Percentiles rank a stretch among this genome's conserved stretches.
These are phyloP conservation scores for Mesorhabditis spiculigera DNA, from an alignment of 2,888 invertebrate species.

Conservation along the genomic window DNA sequence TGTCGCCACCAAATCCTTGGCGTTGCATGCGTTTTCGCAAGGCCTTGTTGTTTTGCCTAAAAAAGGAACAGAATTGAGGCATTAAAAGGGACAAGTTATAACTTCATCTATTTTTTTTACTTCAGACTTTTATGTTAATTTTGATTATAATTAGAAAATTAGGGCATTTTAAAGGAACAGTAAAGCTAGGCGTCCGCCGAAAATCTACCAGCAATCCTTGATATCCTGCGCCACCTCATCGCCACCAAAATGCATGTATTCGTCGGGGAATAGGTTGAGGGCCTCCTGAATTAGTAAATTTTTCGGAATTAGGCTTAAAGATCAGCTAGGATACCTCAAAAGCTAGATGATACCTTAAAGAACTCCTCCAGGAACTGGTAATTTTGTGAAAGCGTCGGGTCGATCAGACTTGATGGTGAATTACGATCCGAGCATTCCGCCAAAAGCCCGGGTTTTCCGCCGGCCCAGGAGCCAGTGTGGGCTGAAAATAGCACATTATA, in stretches of 20 bases:
- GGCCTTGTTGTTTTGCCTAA: slow-evolving; percentile 20
- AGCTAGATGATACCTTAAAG: slow-evolving; percentile 60
- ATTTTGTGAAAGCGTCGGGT: slow-evolving; percentile 71
- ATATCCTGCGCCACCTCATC: slow-evolving; percentile 72
- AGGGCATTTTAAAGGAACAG: slow-evolving; percentile 62
- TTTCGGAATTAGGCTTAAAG: not conserved
- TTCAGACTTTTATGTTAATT: not conserved
- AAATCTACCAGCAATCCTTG: slow-evolving; percentile 63
- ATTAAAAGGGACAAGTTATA: too few species aligned
- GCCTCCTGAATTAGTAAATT: slow-evolving; percentile 65
- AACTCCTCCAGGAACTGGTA: slow-evolving; percentile 71
- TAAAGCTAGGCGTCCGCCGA: too few species aligned
- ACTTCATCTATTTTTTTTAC: too few species aligned
- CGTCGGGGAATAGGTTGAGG: slow-evolving; percentile 72
- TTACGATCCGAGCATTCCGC: slow-evolving; percentile 58
- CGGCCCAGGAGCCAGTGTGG: slow-evolving; percentile 83
- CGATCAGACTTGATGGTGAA: slow-evolving; percentile 73
- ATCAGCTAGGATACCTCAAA: not conserved
- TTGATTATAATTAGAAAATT: slow-evolving; percentile 69
- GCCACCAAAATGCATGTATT: slow-evolving; percentile 81
- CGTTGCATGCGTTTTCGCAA: slow-evolving; percentile 20
- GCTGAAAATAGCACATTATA: slow-evolving; percentile 75
- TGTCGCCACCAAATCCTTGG: slow-evolving; percentile 18
- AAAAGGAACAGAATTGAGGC: not conserved
- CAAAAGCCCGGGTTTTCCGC: slow-evolving; percentile 72